Percentiles rank a stretch among this genome's conserved stretches.
Conservation (phyloP, 2,113 vertebrate species). For the Rallus limicola region DNA sequence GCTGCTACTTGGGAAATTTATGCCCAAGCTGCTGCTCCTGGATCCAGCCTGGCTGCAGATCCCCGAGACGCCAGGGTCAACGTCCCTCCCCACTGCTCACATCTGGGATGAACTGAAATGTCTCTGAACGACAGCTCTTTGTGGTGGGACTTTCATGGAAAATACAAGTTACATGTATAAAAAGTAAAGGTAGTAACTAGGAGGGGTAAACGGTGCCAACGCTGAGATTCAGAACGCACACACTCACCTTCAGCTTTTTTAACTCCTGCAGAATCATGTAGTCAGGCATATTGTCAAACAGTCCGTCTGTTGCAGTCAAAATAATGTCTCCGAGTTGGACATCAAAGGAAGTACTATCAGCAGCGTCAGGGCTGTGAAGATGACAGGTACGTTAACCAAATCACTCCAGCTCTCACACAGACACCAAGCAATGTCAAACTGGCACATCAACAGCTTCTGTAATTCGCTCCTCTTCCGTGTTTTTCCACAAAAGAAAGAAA, state of each 20-base stretch:
- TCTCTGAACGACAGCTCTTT: rapidly evolving
- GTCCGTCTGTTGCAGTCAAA: conserved; percentile 93
- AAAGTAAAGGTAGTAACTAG: rapidly evolving
- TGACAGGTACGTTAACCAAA: neutral
- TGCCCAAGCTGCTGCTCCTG: neutral
- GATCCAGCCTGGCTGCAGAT: neutral
- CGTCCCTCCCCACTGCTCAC: neutral
- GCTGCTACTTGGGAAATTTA: neutral
- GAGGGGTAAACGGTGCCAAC: neutral
- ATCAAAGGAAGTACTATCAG: conserved; percentile 96
- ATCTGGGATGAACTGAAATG: rapidly evolving
- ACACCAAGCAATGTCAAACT: neutral
- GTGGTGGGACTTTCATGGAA: neutral
- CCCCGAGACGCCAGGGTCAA: neutral
- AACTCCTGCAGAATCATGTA: conserved; percentile 99
- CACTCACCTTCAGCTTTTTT: conserved; percentile 92
- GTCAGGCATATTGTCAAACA: conserved; percentile 99
- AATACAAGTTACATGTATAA: rapidly evolving
- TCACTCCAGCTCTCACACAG: neutral
- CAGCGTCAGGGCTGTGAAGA: conserved; percentile 88
- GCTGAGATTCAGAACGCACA: rapidly evolving
- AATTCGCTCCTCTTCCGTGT: rapidly evolving
- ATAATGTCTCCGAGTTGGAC: conserved; percentile 98
- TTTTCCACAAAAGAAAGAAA: neutral
- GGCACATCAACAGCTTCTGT: neutral